Conservation (phyloP, 1,140 invertebrate genomes). For the Drosophila tristis region DNA sequence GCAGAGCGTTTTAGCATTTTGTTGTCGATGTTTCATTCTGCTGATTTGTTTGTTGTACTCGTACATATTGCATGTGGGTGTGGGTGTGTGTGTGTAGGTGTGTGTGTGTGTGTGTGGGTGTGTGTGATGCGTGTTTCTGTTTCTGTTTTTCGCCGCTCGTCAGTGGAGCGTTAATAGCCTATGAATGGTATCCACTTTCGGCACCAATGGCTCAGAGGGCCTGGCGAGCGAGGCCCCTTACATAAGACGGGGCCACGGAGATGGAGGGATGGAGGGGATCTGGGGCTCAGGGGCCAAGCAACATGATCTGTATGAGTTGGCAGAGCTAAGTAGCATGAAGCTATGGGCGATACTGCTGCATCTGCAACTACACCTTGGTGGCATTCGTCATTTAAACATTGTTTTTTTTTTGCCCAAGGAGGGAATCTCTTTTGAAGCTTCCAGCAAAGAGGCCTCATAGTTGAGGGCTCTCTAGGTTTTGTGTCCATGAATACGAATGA, state of each 20-base stretch:
- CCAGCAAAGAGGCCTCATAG: too few species aligned
- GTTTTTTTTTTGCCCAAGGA: neutral
- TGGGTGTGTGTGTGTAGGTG: too few species aligned
- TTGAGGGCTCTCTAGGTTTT: too few species aligned
- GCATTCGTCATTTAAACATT: constrained; percentile 49
- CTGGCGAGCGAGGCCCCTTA: constrained; percentile 50
- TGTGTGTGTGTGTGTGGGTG: constrained; percentile 70
- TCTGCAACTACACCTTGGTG: constrained; percentile 1
- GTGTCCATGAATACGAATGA: too few species aligned
- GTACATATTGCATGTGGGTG: constrained; percentile 42
- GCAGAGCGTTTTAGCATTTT: constrained; percentile 51
- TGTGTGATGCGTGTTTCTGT: constrained; percentile 32
- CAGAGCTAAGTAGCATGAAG: constrained; percentile 44
- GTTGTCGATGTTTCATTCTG: constrained; percentile 80
- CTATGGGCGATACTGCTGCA: constrained; percentile 17
- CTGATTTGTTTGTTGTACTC: constrained; percentile 60
- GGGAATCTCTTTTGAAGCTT: too few species aligned
- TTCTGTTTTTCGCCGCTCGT: too few species aligned
- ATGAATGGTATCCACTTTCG: too few species aligned
- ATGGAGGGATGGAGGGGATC: constrained; percentile 42
- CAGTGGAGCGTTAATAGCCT: constrained; percentile 68
- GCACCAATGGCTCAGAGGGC: constrained; percentile 14
- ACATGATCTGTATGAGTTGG: constrained; percentile 52
- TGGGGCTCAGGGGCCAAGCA: constrained; percentile 13
- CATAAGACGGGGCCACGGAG: constrained; percentile 44